phyloP scores from a whole-genome alignment of 2,797 vertebrate genomes.

The Platalea minor region DNA sequence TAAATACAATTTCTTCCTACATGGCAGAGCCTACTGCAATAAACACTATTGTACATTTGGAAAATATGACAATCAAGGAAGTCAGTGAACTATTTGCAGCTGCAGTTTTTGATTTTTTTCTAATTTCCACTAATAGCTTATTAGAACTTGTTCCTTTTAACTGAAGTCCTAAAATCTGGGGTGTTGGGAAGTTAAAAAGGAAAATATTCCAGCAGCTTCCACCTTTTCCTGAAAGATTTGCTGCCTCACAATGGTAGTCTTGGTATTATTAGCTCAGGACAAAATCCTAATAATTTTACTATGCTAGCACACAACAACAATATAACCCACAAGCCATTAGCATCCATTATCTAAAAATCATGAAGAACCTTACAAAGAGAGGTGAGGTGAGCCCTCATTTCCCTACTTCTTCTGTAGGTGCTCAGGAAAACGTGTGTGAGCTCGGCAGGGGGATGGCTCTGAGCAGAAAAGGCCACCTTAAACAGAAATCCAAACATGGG shows the following conservation, averaged over 20 bases:
- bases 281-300: not conserved
- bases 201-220: not conserved
- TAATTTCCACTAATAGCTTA: not conserved
- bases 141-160: not conserved
- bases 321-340: not conserved
- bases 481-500: not conserved
- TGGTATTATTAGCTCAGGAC: not conserved
- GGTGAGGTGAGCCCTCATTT: not conserved
- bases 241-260: not conserved
- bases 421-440: not conserved
- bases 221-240: not conserved
- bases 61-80: constrained; percentile 34
- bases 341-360: not conserved
- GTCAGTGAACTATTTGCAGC: not conserved
- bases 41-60: not conserved
- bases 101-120: not conserved
- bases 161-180: not conserved
- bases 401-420: not conserved
- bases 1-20: not conserved
- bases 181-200: not conserved
- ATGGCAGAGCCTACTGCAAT: constrained; percentile 9
- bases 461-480: not conserved
- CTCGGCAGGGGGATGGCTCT: not conserved
- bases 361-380: not conserved
- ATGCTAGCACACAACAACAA: not conserved